Percentiles rank a stretch among this genome's conserved stretches.
These are phyloP conservation scores for Heteromormyrus szaboi DNA, from an alignment of 2,797 vertebrate species.

Conservation along the genomic window DNA sequence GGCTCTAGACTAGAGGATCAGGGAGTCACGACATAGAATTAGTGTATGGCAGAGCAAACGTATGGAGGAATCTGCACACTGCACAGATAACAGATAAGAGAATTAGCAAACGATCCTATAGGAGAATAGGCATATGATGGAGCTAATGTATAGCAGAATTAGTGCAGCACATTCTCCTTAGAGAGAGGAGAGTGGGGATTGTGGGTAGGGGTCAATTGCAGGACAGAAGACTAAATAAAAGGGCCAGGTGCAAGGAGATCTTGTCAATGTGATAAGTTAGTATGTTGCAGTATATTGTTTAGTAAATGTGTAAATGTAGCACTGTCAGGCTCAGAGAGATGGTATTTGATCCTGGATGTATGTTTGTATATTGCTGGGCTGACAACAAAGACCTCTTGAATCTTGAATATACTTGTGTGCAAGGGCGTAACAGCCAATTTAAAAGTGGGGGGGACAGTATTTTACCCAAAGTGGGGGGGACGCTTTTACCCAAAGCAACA, in stretches of 20 bases:
- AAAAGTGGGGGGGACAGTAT: too few relatives aligned
- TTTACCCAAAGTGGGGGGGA: too few relatives aligned
- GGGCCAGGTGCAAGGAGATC: neutral
- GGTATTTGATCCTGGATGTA: neutral
- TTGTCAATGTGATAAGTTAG: neutral
- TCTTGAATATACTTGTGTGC: neutral
- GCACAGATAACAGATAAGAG: neutral
- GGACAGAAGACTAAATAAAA: neutral
- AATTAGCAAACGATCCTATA: slow-evolving; percentile 8
- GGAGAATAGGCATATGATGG: neutral
- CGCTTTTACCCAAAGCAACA: too few relatives aligned
- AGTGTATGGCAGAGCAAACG: neutral
- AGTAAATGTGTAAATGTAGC: neutral
- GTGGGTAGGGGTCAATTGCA: neutral
- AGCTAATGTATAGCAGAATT: neutral
- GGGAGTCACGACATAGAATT: neutral
- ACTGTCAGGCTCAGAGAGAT: neutral
- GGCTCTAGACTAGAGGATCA: neutral
- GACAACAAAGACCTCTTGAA: neutral
- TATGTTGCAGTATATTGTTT: neutral
- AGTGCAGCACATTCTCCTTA: neutral
- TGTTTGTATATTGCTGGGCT: neutral
- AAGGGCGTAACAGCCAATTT: too few relatives aligned
- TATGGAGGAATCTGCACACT: neutral
- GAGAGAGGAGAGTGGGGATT: neutral